phyloP scores from a whole-genome alignment of 2,797 vertebrate genomes.

The Spinibarbus caldwelli region DNA sequence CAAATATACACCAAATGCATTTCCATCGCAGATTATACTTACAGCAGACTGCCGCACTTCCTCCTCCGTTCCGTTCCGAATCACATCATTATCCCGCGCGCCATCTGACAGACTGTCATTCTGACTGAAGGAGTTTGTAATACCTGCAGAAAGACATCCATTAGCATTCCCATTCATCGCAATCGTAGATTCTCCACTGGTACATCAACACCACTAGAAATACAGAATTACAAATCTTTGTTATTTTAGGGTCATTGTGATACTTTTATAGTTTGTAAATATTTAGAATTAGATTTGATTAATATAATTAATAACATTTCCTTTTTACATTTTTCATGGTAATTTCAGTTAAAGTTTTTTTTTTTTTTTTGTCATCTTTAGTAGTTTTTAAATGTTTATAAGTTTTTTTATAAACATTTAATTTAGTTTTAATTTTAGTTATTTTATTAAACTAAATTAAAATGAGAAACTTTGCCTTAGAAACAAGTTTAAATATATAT shows the following conservation, averaged over 20 bases:
- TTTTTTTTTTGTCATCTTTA: background rate
- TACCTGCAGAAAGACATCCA: background rate
- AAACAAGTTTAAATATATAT: too few species aligned
- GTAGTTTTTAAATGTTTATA: background rate
- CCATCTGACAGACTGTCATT: background rate
- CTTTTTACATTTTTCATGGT: rapidly evolving
- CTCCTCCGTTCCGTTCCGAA: background rate
- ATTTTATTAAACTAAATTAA: too few species aligned
- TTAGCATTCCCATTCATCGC: background rate
- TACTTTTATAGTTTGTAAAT: background rate
- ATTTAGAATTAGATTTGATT: background rate
- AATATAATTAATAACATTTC: background rate
- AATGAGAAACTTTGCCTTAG: too few species aligned
- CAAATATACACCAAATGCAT: slow-evolving; percentile 49
- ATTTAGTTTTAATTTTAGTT: too few species aligned
- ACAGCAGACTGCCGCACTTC: slow-evolving; percentile 33
- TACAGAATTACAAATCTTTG: background rate
- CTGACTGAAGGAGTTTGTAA: background rate
- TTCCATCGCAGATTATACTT: slow-evolving; percentile 38
- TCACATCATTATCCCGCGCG: background rate
- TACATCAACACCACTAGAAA: background rate
- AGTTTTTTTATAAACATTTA: background rate
- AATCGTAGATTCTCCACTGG: background rate
- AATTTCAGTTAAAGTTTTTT: background rate
- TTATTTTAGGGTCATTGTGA: background rate